Conservation (phyloP, 2,888 invertebrate genomes). For the Cataglyphis rosenhaueri region DNA sequence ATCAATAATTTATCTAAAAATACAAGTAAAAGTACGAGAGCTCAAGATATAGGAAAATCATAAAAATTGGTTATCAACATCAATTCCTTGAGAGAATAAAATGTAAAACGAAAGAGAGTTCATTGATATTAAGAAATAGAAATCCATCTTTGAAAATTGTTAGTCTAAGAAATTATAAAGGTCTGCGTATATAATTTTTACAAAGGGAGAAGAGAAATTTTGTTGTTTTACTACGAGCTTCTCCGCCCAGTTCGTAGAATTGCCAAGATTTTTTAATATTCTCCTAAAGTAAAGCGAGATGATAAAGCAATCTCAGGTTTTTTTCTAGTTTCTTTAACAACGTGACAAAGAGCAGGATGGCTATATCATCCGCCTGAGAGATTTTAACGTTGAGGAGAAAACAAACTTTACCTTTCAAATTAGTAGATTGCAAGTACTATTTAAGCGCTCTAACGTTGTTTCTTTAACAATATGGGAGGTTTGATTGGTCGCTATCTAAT, state of each 20-base stretch:
- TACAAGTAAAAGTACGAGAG: not conserved
- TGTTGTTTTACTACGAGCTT: not conserved
- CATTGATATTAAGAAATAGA: not conserved
- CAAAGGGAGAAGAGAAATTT: not conserved
- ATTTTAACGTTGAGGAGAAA: not conserved
- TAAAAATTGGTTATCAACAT: not conserved
- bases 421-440: not conserved
- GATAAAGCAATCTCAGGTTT: not conserved
- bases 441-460: not conserved
- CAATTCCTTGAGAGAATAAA: not conserved
- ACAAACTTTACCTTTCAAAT: slow-evolving; percentile 7
- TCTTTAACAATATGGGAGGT: slow-evolving; percentile 17
- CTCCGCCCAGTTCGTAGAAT: not conserved
- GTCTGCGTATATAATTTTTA: not conserved
- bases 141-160: slow-evolving; percentile 20
- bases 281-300: not conserved
- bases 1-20: not conserved
- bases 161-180: slow-evolving; percentile 2
- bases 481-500: slow-evolving; percentile 13
- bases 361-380: not conserved
- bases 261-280: slow-evolving; percentile 24
- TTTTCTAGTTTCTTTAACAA: slow-evolving; percentile 8
- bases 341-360: slow-evolving; percentile 10
- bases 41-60: too few relatives aligned
- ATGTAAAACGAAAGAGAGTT: not conserved